phyloP scores from a whole-genome alignment of 64 coral and sea anemone species.

The Cladopsammia gracilis region DNA sequence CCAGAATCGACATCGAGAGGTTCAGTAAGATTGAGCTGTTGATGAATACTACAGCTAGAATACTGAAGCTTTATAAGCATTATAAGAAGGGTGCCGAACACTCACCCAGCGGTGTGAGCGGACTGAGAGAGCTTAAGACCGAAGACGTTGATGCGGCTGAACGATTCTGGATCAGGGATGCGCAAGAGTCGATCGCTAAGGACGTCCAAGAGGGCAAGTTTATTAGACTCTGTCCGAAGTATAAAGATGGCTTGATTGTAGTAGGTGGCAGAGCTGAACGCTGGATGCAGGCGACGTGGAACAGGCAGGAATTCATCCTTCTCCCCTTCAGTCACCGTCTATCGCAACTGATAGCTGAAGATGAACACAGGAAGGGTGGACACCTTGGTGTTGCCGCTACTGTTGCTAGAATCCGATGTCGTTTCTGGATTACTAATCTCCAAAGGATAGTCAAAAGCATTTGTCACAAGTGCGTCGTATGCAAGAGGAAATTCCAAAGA shows the following conservation, averaged over 20 bases:
- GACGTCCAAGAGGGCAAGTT: conserved; percentile 28
- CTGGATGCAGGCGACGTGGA: neutral
- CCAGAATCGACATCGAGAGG: neutral
- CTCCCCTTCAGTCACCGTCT: conserved; percentile 30
- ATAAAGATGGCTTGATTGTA: conserved; percentile 43
- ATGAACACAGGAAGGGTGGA: conserved; percentile 24
- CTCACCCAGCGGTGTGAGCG: conserved; percentile 18
- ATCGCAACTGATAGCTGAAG: conserved; percentile 34
- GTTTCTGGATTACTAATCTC: conserved; percentile 49
- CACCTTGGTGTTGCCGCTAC: conserved; percentile 26
- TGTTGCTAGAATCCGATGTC: conserved; percentile 13
- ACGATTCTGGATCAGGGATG: conserved; percentile 33
- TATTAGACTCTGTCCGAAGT: conserved; percentile 30
- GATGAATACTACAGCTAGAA: conserved; percentile 7
- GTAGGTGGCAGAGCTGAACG: conserved; percentile 50
- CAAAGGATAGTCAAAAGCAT: no score
- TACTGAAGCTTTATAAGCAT: conserved; percentile 3
- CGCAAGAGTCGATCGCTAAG: conserved; percentile 36
- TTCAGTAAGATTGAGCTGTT: neutral
- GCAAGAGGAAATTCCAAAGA: neutral
- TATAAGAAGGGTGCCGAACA: neutral
- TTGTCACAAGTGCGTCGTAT: conserved; percentile 31
- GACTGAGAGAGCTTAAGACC: neutral
- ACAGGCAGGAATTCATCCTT: conserved; percentile 56
- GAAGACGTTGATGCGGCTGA: conserved; percentile 7